A percentile compares a stretch with the other conserved stretches of the same genome.
These are phyloP conservation scores for Paralvinella palmiformis DNA, from an alignment of 1,140 invertebrate genomes.

Conservation along the genomic window DNA sequence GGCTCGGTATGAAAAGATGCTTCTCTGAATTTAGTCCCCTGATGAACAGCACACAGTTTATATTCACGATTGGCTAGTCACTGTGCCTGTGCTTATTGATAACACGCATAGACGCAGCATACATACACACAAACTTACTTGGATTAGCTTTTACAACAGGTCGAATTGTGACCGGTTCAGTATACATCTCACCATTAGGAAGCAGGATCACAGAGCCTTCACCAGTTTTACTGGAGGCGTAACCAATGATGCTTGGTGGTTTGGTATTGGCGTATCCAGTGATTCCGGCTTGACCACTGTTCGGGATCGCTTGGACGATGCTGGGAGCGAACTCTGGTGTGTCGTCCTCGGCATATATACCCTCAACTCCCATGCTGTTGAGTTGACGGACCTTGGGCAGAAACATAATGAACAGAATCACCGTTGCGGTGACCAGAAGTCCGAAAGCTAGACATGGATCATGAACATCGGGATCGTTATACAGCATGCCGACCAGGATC, in stretches of 20 bases:
- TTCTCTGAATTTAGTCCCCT: too few relatives aligned
- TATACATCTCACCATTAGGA: neutral
- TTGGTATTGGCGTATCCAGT: too few relatives aligned
- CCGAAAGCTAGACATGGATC: slow-evolving; percentile 85
- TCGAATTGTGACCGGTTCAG: too few relatives aligned
- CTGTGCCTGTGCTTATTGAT: too few relatives aligned
- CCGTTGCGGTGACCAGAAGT: slow-evolving; percentile 69
- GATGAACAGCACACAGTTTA: too few relatives aligned
- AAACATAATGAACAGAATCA: slow-evolving; percentile 88
- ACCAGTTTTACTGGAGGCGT: too few relatives aligned
- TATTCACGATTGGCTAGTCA: too few relatives aligned
- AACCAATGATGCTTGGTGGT: neutral
- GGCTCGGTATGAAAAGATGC: too few relatives aligned
- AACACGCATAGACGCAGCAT: too few relatives aligned
- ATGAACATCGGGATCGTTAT: slow-evolving; percentile 51
- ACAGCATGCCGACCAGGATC: slow-evolving; percentile 64
- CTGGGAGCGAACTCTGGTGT: slow-evolving; percentile 57
- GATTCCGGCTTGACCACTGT: slow-evolving; percentile 37
- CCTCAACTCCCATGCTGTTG: slow-evolving; percentile 71
- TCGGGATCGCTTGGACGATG: slow-evolving; percentile 37
- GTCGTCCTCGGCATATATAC: slow-evolving; percentile 66
- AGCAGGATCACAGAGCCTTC: neutral
- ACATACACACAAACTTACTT: too few relatives aligned
- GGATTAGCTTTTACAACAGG: too few relatives aligned
- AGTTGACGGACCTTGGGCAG: slow-evolving; percentile 80